Percentiles rank a stretch among this genome's conserved stretches.
phyloP scores from a whole-genome alignment of 2,888 invertebrate genomes.

The Melinopterus prodromus region DNA sequence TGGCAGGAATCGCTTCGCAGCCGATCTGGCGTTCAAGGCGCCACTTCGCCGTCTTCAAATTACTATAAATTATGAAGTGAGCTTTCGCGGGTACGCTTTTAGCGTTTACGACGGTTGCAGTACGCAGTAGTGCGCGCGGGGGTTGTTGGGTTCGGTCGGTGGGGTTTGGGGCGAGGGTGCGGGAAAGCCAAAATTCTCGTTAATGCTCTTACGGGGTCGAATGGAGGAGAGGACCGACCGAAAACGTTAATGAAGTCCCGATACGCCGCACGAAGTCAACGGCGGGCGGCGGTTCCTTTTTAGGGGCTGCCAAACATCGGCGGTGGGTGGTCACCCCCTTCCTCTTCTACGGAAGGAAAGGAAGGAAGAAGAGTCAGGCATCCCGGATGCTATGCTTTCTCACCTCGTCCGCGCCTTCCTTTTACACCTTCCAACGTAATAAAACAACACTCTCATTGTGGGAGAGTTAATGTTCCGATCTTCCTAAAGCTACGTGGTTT shows the following conservation, averaged over 20 bases:
- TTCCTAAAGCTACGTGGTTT: too few species aligned
- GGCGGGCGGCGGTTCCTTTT: background rate
- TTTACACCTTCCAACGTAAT: background rate
- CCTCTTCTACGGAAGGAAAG: background rate
- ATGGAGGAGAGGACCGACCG: constrained; percentile 20
- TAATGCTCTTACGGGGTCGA: constrained; percentile 40
- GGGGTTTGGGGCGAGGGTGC: background rate
- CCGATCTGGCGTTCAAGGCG: constrained; percentile 9
- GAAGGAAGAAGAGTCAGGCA: background rate
- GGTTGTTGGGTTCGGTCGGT: background rate
- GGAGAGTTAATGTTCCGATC: background rate
- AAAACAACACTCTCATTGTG: background rate
- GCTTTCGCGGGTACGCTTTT: constrained; percentile 50
- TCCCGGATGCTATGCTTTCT: background rate
- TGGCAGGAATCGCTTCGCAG: constrained; percentile 10
- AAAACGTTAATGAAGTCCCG: constrained; percentile 25
- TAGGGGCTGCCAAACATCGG: background rate
- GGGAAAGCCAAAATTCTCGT: constrained; percentile 34
- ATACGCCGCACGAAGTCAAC: constrained; percentile 10
- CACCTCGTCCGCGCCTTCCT: background rate
- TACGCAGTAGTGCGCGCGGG: background rate
- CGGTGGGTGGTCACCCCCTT: constrained; percentile 4
- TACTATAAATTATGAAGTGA: constrained; percentile 55
- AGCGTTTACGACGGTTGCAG: constrained; percentile 21
- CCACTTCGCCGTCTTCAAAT: constrained; percentile 45